A percentile compares a stretch with the other conserved stretches of the same genome.
Evolutionary conservation across 2,113 vertebrate genomes (phyloP).

Genomic region (Montifringilla adamsi): DNA sequence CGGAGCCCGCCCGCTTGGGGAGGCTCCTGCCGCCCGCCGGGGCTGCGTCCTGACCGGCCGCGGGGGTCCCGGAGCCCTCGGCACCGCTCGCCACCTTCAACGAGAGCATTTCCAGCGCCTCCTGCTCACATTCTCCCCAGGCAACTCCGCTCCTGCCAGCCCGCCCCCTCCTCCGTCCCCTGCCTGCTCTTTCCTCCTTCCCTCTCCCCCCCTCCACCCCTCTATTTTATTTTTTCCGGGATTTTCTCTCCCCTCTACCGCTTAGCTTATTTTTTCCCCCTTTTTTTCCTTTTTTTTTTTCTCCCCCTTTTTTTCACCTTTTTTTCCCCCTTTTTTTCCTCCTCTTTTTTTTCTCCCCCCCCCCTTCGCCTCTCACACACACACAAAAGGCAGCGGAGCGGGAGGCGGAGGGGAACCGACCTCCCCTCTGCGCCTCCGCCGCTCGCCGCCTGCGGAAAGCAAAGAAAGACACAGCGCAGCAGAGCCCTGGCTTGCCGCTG

Average conservation of each 20-base stretch:
- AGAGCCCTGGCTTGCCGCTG: too few relatives aligned
- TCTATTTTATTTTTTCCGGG: conserved; percentile 23
- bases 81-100: conserved; percentile 76
- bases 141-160: conserved; percentile 69
- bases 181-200: conserved; percentile 49
- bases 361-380: too few relatives aligned
- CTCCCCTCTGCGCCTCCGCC: too few relatives aligned
- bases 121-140: conserved; percentile 74
- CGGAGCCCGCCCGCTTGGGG: conserved; percentile 9
- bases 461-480: too few relatives aligned
- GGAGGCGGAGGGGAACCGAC: too few relatives aligned
- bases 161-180: conserved; percentile 62
- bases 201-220: conserved; percentile 33
- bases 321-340: too few relatives aligned
- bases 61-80: conserved; percentile 76
- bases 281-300: neutral
- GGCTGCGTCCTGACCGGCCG: conserved; percentile 56
- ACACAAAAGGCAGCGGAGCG: too few relatives aligned
- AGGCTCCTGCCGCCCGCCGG: conserved; percentile 15
- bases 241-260: neutral
- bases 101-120: conserved; percentile 80
- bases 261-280: conserved; percentile 14
- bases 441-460: too few relatives aligned
- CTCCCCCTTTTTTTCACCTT: too few relatives aligned
- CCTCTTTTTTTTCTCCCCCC: too few relatives aligned